Base-by-base conservation (phyloP, 1,140 invertebrate genomes). In the Pectinophora gossypiella region DNA sequence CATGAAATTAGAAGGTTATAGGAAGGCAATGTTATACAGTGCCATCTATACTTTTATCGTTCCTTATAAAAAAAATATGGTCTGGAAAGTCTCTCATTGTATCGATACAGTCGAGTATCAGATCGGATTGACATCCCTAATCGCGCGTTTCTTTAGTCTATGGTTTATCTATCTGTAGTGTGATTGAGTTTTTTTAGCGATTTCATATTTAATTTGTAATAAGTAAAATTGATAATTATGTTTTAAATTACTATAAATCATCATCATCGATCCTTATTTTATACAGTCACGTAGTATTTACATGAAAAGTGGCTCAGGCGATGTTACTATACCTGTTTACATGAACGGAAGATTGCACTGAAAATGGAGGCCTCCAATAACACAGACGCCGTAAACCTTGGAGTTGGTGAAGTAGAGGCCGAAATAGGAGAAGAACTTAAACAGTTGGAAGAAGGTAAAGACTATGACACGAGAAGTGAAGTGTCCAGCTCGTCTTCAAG, bases 381-480 rank as follows among this genome's bases (percentile, higher is more conserved):
- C 59, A 87, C 87, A 10, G 92, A 93, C 68, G 90, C 90, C 54
- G 92, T 93, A 59, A 92, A 93, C 84, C 85, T 93, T 61, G 92
- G 91, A 59, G 83, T 93, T 56, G 92, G 91, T 71, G 91, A 92
- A 65, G 90, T 91, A 19, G 92, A 93, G 64, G 92, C 92, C 53
- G 92, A 93, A 67, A 93, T 93, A 50, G 91, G 91, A 12, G 92
- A 93, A 71, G 92, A 93, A 70, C 65, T 93, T 32, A 93, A 93
- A 77, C 91, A 90, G 54, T 76, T 93, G 51, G 91, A 91, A 38
- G 91, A 92, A 51, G 89, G 86, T 60, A 90, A 90, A 67, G 90
- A 89, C 23, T 91, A 90, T 65, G 94, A 96, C 69, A 94, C 93
- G 16, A 87, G 93, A 12, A 95, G 95, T 76, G 94, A 96, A 84